Percentiles rank a stretch among this genome's conserved stretches.
Evolutionary conservation across 2,113 vertebrate genomes (phyloP).

Genomic region (Stigmatopora argus): DNA sequence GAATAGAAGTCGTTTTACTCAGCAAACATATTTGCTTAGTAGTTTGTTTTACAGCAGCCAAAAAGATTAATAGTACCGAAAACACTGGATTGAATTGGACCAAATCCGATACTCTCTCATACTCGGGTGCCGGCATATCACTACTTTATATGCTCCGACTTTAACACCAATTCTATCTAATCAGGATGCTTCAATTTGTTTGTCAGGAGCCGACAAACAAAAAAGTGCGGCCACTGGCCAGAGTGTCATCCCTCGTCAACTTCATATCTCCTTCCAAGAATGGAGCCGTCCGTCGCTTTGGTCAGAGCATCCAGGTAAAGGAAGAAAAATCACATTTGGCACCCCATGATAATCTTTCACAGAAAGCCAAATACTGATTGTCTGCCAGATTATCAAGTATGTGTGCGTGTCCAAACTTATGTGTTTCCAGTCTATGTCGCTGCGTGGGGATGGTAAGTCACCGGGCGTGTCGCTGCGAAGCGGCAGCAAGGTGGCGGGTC

Average conservation of each 20-base stretch:
- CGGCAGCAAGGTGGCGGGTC: slow-evolving; percentile 77
- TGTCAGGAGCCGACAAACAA: slow-evolving; percentile 91
- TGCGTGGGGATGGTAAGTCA: slow-evolving; percentile 67
- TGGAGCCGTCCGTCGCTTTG: slow-evolving; percentile 91
- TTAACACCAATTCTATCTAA: not conserved
- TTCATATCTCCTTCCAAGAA: slow-evolving; percentile 95
- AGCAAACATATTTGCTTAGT: too few species aligned
- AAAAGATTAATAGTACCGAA: too few species aligned
- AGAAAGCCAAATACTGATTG: not conserved
- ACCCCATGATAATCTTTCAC: not conserved
- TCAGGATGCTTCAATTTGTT: not conserved
- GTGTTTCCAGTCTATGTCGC: slow-evolving; percentile 50
- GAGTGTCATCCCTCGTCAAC: slow-evolving; percentile 93
- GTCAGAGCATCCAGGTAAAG: slow-evolving; percentile 90
- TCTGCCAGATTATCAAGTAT: not conserved
- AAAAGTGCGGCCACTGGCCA: slow-evolving; percentile 83
- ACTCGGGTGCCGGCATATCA: too few species aligned
- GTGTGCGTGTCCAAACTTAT: not conserved
- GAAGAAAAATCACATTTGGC: not conserved
- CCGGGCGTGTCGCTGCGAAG: slow-evolving; percentile 77
- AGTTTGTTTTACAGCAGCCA: too few species aligned
- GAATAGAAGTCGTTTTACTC: too few species aligned
- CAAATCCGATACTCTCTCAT: too few species aligned
- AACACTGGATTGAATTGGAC: too few species aligned
- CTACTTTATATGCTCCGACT: too few species aligned